phyloP scores from a whole-genome alignment of 92 coral and sea anemone species.

The Pocillopora meandrina region DNA sequence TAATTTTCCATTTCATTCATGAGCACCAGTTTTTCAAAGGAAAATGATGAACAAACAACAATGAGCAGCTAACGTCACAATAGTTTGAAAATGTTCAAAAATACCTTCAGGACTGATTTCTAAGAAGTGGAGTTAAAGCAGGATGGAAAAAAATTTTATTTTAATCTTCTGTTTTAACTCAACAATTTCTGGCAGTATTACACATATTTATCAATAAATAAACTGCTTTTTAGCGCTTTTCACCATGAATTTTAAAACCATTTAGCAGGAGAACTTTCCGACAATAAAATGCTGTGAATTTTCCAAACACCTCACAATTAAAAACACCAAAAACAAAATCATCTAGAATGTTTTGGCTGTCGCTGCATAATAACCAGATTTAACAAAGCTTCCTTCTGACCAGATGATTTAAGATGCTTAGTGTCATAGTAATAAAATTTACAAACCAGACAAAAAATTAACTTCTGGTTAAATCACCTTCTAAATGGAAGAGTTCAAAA shows the following conservation, averaged over 20 bases:
- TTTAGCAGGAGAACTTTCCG: not conserved
- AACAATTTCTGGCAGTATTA: conserved; percentile 14
- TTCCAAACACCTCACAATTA: not conserved
- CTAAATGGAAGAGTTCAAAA: not conserved
- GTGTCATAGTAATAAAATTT: not conserved
- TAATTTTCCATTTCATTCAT: conserved; percentile 29
- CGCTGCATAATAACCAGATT: not conserved
- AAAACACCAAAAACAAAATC: not conserved
- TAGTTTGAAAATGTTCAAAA: not conserved
- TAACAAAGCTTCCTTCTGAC: not conserved
- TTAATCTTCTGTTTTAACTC: not conserved
- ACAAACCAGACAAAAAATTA: not conserved
- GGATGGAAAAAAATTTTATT: not conserved
- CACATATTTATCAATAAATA: conserved; percentile 23
- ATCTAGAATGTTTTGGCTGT: not conserved
- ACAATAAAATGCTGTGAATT: conserved; percentile 4
- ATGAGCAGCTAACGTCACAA: not conserved
- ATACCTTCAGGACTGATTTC: not conserved
- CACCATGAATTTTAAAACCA: not conserved
- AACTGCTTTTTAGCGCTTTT: conserved; percentile 12
- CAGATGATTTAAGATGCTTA: too few species aligned
- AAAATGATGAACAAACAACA: conserved; percentile 8
- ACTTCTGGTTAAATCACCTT: not conserved
- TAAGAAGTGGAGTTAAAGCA: not conserved
- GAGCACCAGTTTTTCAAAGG: not conserved